A percentile compares a stretch with the other conserved stretches of the same genome.
These are phyloP conservation scores for Auanema freiburgensis DNA, from an alignment of 2,888 invertebrate species.

Conservation along the genomic window DNA sequence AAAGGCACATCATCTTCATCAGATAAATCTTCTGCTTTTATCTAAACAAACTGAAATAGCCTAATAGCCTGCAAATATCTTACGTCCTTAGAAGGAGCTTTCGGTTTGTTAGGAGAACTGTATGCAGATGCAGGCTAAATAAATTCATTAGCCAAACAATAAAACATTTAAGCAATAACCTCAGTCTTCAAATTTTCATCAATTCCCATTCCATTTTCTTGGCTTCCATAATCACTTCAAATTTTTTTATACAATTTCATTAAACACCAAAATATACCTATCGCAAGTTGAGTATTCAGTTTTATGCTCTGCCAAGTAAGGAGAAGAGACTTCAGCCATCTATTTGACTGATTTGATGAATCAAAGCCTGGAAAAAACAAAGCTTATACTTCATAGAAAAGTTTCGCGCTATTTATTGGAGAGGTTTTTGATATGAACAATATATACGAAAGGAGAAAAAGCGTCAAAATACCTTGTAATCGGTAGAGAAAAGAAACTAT, in stretches of 20 bases:
- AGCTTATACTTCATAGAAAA: no score
- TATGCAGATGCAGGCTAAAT: no score
- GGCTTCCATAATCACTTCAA: slow-evolving; percentile 23
- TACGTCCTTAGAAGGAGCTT: not conserved
- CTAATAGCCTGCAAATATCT: not conserved
- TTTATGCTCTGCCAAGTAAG: slow-evolving; percentile 17
- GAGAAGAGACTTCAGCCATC: slow-evolving; percentile 27
- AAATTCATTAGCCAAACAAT: no score
- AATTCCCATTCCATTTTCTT: slow-evolving; percentile 15
- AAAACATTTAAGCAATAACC: no score
- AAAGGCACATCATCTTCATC: slow-evolving; percentile 22
- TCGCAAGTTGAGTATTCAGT: slow-evolving; percentile 20
- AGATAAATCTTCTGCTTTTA: slow-evolving; percentile 13
- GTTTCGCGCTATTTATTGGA: no score
- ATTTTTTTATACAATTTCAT: not conserved
- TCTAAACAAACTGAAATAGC: not conserved
- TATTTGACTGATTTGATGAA: not conserved
- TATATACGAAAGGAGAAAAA: no score
- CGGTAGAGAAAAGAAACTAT: not conserved
- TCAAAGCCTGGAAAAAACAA: no score
- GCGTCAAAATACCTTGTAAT: no score
- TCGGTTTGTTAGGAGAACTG: not conserved
- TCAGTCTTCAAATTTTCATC: not conserved
- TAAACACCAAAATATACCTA: slow-evolving; percentile 11
- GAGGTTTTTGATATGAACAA: no score